Evolutionary conservation across 2,888 invertebrate species (phyloP), one percentile per base, ranked within the genome.

Genomic region (Encarsia formosa): DNA sequence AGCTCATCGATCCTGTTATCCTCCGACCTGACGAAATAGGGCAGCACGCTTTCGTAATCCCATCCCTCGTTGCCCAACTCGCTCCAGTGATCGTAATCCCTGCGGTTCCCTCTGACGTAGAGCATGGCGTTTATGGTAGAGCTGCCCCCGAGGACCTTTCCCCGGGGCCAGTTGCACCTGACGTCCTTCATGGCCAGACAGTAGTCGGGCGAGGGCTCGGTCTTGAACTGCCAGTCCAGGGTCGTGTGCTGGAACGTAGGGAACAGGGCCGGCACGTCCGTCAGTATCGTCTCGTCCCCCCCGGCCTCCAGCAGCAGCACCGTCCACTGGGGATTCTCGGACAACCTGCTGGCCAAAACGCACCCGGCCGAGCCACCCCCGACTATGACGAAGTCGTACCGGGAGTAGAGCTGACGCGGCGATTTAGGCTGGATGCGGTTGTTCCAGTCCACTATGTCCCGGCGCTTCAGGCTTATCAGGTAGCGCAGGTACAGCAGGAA

Each of bases 41-140:
- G 82, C 29, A 91, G 71, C 0, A 91, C 78, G 44, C 83, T 83
- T 0, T 82, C 76, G 67, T 86, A 91, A 26, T 85, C 79, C 95
- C 95, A 95, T 1, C 88, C 92, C 1, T 74, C 68, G 62, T 84
- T 86, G 0, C 93, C 94, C 66, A 86, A 68, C 11, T 68, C 70
- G 18, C 82, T 86, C 94, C 94, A 95, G n/a, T 78, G 76, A 65
- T 95, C 90, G 69, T 91, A 95, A 68, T 94, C 94, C 3, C 76
- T 79, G 44, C 80, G 81, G 67, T 94, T 91, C 0, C 93, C 94
- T 47, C 94, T 77, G 0, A 92, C 78, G 65, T 93, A 93, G 52
- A 91, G 77, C 93, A 95, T 93, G 16, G 91, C 93, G 69, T 94
- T 94, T 3, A 93, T 75, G 1, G 87, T 86, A 64, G 91, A 90